Evolutionary conservation across 2,113 vertebrate genomes (phyloP), one percentile per base, ranked within the genome.

Genomic region (Mystacornis crossleyi): DNA sequence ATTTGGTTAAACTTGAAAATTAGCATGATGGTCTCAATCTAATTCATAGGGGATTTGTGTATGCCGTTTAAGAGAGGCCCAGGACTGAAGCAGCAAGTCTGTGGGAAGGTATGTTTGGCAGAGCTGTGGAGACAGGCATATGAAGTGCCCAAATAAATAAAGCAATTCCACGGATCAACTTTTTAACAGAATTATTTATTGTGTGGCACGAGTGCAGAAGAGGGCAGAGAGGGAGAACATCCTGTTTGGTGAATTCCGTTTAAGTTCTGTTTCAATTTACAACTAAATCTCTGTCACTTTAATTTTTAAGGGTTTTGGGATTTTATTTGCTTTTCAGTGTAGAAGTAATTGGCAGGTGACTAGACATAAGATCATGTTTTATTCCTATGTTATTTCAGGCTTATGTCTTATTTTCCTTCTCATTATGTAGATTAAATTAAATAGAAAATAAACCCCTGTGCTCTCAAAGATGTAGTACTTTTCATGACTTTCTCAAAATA

Each of bases 1-100:
- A 94, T 96, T 97, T 95, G 70, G 93, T 98, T 98, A 95, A 75
- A 96, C 8, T 62, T 85, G 74, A 95, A 97, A 96, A 93, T 79
- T 33, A 94, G 50, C 40, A 48, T 90, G 86, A 79, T 78, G 67
- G 92, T 72, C 66, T 95, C 71, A 83, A 7, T 73, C 45, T 92
- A 81, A 58, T 78, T 88, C 94, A 84, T 84, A 61, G 51, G 51
- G 90, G 58, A 86, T 89, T 91, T 84, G 93, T 79, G 65, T 93
- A 70, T 90, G 47, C 79, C 82, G 57, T 61, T 75, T 94, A 89
- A 77, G 70, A 91, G 92, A 83, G 89, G 42, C 73, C 81, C 65
- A 78, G 25, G 43, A 96, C 64, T 40, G 73, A 79, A 89, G 69
- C 60, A 86, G 54, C 74, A 66, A 90, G 71, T 88, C 77, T 93